These are phyloP conservation scores for Acipenser ruthenus DNA, from an alignment of 2,797 vertebrate genomes.

Conservation along the genomic window DNA sequence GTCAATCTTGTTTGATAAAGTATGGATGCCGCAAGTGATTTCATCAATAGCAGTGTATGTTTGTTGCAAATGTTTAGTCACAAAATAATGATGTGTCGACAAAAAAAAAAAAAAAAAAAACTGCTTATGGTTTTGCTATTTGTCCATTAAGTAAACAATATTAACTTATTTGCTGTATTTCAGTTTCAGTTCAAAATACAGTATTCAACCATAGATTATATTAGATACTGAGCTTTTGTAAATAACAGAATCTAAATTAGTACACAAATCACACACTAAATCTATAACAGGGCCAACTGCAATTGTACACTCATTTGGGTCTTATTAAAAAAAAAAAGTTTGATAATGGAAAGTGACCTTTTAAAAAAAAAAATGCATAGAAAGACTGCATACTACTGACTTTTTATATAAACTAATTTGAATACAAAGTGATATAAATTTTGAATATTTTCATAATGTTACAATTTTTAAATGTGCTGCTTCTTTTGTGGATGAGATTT, in stretches of 20 bases:
- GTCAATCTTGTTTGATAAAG: background rate
- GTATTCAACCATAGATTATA: conserved; percentile 28
- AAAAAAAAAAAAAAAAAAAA: conserved; percentile 24
- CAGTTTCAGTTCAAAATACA: conserved; percentile 48
- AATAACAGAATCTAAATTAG: too few relatives aligned
- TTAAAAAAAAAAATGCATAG: conserved; percentile 34
- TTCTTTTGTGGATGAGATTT: conserved; percentile 54
- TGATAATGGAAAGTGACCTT: conserved; percentile 60
- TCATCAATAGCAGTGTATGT: conserved; percentile 27
- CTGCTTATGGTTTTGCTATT: conserved; percentile 43
- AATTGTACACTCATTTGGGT: conserved; percentile 20
- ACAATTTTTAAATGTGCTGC: conserved; percentile 66
- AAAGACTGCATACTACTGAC: conserved; percentile 62
- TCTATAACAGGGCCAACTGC: conserved; percentile 16
- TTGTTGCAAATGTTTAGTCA: conserved; percentile 30
- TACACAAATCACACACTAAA: background rate
- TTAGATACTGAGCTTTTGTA: conserved; percentile 20
- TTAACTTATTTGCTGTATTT: conserved; percentile 21
- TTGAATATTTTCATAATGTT: conserved; percentile 63
- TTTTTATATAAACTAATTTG: conserved; percentile 69
- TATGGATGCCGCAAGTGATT: conserved; percentile 42
- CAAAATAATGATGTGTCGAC: conserved; percentile 29
- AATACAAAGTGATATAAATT: conserved; percentile 55
- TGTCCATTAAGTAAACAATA: conserved; percentile 27
- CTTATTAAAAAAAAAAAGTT: conserved; percentile 15